These are phyloP conservation scores for Porites australiensis DNA, from an alignment of 64 coral and sea anemone species.

Conservation along the genomic window DNA sequence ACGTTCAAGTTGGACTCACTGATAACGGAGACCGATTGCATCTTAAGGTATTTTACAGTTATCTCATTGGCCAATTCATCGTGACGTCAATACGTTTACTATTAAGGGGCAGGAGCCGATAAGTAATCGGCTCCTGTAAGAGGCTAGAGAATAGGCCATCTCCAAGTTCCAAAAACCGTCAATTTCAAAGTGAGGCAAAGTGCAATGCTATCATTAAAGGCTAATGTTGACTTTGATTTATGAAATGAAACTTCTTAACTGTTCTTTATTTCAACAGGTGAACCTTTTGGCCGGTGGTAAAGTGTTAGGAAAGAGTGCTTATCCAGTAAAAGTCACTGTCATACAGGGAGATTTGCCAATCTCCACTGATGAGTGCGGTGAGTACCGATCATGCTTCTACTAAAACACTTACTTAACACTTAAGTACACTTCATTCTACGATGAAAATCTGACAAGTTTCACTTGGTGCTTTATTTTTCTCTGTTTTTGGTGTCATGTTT, in stretches of 20 bases:
- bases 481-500: too few relatives aligned
- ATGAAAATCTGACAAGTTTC: too few relatives aligned
- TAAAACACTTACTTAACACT: too few relatives aligned
- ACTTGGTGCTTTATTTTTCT: too few relatives aligned
- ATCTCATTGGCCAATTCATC: not conserved
- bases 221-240: too few relatives aligned
- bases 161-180: too few relatives aligned
- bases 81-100: not conserved
- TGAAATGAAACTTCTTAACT: not conserved
- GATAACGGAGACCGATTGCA: slow-evolving; percentile 20
- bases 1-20: slow-evolving; percentile 46
- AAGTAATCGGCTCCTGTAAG: too few relatives aligned
- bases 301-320: not conserved
- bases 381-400: not conserved
- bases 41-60: slow-evolving; percentile 48
- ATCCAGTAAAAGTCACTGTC: slow-evolving; percentile 18
- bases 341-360: slow-evolving; percentile 41
- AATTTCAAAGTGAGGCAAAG: too few relatives aligned
- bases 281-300: slow-evolving; percentile 41
- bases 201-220: too few relatives aligned
- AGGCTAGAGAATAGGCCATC: too few relatives aligned
- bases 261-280: slow-evolving; percentile 7
- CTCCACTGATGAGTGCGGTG: slow-evolving; percentile 34
- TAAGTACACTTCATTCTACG: too few relatives aligned
- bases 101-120: too few relatives aligned